A percentile compares a stretch with the other conserved stretches of the same genome.
phyloP scores from a whole-genome alignment of 2,113 vertebrate genomes.

The Mesitornis unicolor region DNA sequence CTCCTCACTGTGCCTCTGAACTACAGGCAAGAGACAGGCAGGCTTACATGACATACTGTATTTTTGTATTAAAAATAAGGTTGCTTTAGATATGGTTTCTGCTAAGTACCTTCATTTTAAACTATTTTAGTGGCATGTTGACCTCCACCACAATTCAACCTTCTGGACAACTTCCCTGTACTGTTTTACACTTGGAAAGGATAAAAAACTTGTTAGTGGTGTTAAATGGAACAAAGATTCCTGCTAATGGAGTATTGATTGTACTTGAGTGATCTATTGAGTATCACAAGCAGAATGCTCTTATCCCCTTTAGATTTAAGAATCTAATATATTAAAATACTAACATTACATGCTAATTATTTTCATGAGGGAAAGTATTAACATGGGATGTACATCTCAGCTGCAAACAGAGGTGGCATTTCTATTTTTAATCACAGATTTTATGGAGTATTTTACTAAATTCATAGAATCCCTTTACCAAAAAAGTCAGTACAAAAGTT shows the following conservation, averaged over 20 bases:
- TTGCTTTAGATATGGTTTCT: not conserved
- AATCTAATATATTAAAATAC: not conserved
- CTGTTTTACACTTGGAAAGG: not conserved
- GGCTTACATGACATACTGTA: not conserved
- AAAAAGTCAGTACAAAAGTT: not conserved
- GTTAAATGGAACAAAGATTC: slow-evolving; percentile 25
- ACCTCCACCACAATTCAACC: not conserved
- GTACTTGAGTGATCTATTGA: not conserved
- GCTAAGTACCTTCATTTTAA: not conserved
- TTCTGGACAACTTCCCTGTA: not conserved
- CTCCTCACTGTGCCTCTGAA: not conserved
- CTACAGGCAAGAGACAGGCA: not conserved
- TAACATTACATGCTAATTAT: not conserved
- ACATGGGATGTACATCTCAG: not conserved
- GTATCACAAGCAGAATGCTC: not conserved
- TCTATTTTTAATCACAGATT: not conserved
- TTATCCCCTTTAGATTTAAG: not conserved
- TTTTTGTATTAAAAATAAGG: not conserved
- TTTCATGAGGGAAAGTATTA: not conserved
- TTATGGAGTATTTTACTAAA: not conserved
- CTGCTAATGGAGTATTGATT: slow-evolving; percentile 29
- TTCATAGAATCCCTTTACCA: fast-evolving
- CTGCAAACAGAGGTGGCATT: not conserved
- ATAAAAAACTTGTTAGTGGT: not conserved
- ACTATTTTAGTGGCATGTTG: not conserved